Percentiles rank a stretch among this genome's conserved stretches.
Conservation (phyloP, 2,888 invertebrate species). For the Phalera bucephala region DNA sequence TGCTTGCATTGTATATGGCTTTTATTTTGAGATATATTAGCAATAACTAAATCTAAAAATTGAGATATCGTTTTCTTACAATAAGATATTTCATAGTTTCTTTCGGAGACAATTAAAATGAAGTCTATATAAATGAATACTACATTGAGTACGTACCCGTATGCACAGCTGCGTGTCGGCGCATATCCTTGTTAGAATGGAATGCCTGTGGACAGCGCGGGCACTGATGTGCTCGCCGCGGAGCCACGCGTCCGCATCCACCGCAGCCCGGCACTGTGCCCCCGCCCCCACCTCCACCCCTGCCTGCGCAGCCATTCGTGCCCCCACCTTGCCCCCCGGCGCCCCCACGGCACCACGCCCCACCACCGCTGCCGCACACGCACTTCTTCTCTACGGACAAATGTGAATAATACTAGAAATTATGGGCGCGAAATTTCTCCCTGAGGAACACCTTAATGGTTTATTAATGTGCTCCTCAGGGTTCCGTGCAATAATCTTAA, state of each 20-base stretch:
- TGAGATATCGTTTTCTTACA: too few species aligned
- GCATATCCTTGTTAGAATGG: constrained; percentile 86
- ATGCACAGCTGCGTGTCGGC: constrained; percentile 87
- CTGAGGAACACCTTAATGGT: background rate
- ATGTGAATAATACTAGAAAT: background rate
- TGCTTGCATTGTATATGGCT: too few species aligned
- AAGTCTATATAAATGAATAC: too few species aligned
- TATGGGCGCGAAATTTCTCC: background rate
- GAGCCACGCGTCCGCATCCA: constrained; percentile 28
- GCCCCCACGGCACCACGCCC: constrained; percentile 12
- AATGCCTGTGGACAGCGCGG: constrained; percentile 86
- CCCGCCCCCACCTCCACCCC: constrained; percentile 26
- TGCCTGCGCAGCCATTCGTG: constrained; percentile 34
- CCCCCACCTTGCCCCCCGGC: too few species aligned
- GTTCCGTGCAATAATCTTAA: too few species aligned
- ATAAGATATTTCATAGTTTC: too few species aligned
- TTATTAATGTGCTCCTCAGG: too few species aligned
- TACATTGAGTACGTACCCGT: constrained; percentile 83
- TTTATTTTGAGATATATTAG: too few species aligned
- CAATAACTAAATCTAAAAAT: too few species aligned
- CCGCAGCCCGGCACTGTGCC: too few species aligned
- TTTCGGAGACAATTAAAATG: too few species aligned
- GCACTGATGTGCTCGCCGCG: constrained; percentile 83
- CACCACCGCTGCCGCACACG: constrained; percentile 28
- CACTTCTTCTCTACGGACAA: constrained; percentile 40